Evolutionary conservation across 1,140 invertebrate genomes (phyloP), one percentile per base, ranked within the genome.

Genomic region (Callitettix versicolor): DNA sequence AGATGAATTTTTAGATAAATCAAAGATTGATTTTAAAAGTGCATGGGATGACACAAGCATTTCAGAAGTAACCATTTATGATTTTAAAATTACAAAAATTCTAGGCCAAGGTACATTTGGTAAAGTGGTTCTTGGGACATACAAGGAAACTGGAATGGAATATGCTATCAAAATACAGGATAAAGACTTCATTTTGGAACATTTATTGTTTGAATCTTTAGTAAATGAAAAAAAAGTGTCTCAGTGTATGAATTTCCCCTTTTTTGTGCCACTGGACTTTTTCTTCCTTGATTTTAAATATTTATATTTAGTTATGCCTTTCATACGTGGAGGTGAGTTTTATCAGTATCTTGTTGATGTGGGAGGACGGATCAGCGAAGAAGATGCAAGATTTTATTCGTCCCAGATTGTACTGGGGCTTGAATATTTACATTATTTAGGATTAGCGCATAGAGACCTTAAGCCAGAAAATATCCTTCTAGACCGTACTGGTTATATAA

Each of bases 381-480:
- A 76, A 14, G 76, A 86, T 62, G 78, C 90, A 2, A 83, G 82
- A 63, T 98, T 98, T 75, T 98, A 97, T 71, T 89, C 86, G 1
- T 86, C 88, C 36, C 93, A 98, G 78, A 89, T 97, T 17, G 76
- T 89, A 34, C 71, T 97, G 56, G 91, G 86, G 1, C 77, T 98
- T 55, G 94, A 98, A 70, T 98, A 98, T 73, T 74, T 98, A 30
- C 95, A 98, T 67, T 79, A 84, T 62, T 81, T 94, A 65, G 85
- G 89, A 67, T 71, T 98, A 52, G 78, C 97, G 44, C 96, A 97
- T 68, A 77, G 94, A 41, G 93, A 98, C 76, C 73, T 98, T 46
- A 98, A 98, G 70, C 95, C 94, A 3, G 95, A 98, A 74, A 98
- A 98, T 73, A 84, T 98, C 60, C 75, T 98, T 44, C 84, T 98